These are phyloP conservation scores for Drosophila sechellia DNA, from an alignment of 1,140 invertebrate species.

Conservation along the genomic window DNA sequence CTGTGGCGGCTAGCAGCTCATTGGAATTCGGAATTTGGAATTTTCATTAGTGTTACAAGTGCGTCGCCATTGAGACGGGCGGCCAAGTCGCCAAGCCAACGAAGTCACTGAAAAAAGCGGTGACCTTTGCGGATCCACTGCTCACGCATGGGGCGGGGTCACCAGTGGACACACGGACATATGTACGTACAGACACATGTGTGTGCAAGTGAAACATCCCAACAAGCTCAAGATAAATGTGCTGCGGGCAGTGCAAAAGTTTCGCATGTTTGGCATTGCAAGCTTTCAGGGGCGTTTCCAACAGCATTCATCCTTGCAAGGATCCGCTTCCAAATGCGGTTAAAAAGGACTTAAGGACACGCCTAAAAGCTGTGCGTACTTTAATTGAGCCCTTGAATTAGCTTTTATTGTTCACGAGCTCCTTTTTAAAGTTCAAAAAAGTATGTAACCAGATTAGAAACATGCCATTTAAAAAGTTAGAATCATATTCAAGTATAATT, in stretches of 20 bases:
- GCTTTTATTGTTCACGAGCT: neutral
- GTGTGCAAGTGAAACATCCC: slow-evolving; percentile 10
- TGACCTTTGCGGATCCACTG: slow-evolving; percentile 57
- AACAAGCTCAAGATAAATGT: slow-evolving; percentile 56
- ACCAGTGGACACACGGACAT: neutral
- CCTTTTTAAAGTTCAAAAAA: too few species aligned
- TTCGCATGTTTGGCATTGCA: slow-evolving; percentile 45
- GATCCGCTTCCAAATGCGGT: neutral
- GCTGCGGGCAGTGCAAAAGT: slow-evolving; percentile 53
- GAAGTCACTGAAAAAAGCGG: slow-evolving; percentile 15
- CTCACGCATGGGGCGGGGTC: slow-evolving; percentile 31
- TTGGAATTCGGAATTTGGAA: slow-evolving; percentile 77
- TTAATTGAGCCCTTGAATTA: neutral
- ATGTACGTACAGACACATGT: neutral
- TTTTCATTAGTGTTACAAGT: slow-evolving; percentile 81
- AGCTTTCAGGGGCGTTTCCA: slow-evolving; percentile 44
- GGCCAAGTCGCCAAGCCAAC: slow-evolving; percentile 34
- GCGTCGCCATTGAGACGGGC: slow-evolving; percentile 74
- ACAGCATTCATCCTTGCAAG: slow-evolving; percentile 14
- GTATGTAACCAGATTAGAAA: too few species aligned
- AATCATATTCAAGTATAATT: too few species aligned
- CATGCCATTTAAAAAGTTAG: too few species aligned
- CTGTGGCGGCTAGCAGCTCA: slow-evolving; percentile 63
- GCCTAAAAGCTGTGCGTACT: neutral
- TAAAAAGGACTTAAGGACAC: slow-evolving; percentile 8